Evolutionary conservation across 2,888 invertebrate genomes (phyloP), one percentile per base, ranked within the genome.

Genomic region (Scrobipalpa atriplicella): DNA sequence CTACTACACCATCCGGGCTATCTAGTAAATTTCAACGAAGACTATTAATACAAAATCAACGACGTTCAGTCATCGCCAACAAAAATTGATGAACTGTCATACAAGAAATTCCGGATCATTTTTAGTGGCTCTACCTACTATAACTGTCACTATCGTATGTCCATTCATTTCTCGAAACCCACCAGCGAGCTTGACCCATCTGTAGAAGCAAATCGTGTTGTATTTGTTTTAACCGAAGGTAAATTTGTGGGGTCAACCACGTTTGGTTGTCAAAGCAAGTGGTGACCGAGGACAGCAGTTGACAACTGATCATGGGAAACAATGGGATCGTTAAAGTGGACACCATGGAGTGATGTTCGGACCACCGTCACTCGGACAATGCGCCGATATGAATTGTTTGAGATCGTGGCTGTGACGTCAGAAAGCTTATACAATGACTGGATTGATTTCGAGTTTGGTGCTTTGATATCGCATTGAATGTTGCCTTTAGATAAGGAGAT

Each of bases 251-350:
- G 66, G 64, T 70, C 41, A 19, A 10, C 5, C 0, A 21, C n/a
- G 43, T 16, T 21, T 72, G 66, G 73, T 18, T 64, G 66, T 69
- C 63, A 52, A 52, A 65, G 69, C 65, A 67, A 71, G 70, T 71
- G 69, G 71, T 78, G 70, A 76, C 75, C 73, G 79, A 74, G 81
- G 79, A 79, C 82, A 81, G 74, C 77, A 77, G 86, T 87, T 89
- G 87, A 88, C 90, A 88, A 83, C 81, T 82, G 85, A 89, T 89
- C 83, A 81, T 79, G 73, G 82, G 75, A 89, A 87, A 92, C 92
- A 92, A 92, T 92, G 78, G 90, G 81, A 83, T 91, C 90, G 84
- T 91, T 91, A 90, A 85, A 86, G 82, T 85, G 86, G 85, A 84
- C 87, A 85, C 78, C 77, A 73, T 76, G 74, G 83, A 86, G 82